These are phyloP conservation scores for Cinara cedri DNA, from an alignment of 2,888 invertebrate genomes.

Conservation along the genomic window DNA sequence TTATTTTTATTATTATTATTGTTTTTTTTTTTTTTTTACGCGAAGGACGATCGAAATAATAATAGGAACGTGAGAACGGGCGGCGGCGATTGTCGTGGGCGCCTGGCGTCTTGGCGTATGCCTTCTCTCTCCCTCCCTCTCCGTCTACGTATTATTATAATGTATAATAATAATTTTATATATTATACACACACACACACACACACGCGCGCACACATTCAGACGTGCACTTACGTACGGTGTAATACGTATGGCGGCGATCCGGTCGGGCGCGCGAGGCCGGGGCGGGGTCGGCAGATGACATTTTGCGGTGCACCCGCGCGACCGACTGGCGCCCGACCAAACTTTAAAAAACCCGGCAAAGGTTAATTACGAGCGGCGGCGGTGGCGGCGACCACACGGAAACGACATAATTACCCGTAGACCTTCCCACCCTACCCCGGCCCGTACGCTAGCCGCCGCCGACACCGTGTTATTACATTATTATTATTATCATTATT, in stretches of 20 bases:
- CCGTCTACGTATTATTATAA: constrained; percentile 13
- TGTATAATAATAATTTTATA: constrained; percentile 29
- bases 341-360: constrained; percentile 46
- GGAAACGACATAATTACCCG: constrained; percentile 53
- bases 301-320: constrained; percentile 57
- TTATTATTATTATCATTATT: not conserved
- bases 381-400: constrained; percentile 37
- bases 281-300: constrained; percentile 54
- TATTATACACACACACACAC: not conserved
- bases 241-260: constrained; percentile 4
- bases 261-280: constrained; percentile 16
- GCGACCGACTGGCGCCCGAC: constrained; percentile 56
- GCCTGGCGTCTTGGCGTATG: constrained; percentile 41
- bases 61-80: constrained; percentile 50
- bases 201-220: not conserved
- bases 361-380: constrained; percentile 52
- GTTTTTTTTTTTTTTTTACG: constrained; percentile 11
- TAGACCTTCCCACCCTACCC: constrained; percentile 26
- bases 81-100: constrained; percentile 44
- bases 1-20: constrained; percentile 12
- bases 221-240: not conserved
- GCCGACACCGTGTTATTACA: not conserved
- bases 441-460: no score
- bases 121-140: not conserved
- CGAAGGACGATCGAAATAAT: constrained; percentile 40